Conservation (phyloP, 2,888 invertebrate species). For the Epistrophe grossulariae region DNA sequence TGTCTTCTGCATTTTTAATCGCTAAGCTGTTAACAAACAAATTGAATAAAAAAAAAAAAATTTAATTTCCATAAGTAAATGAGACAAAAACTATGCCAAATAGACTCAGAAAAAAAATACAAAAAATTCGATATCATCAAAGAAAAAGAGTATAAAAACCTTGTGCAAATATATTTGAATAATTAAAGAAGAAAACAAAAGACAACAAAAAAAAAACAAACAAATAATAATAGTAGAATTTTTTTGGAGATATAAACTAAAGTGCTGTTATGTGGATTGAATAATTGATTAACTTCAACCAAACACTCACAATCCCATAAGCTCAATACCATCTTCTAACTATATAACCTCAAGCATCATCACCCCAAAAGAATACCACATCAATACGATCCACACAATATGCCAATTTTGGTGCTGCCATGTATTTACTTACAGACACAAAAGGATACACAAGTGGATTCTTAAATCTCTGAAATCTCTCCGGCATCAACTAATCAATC, state of each 20-base stretch:
- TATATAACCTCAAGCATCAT: background rate
- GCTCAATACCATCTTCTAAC: background rate
- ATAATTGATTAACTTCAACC: constrained; percentile 45
- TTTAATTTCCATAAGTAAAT: constrained; percentile 35
- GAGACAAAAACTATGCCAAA: constrained; percentile 7
- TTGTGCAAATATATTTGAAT: constrained; percentile 57
- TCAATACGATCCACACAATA: constrained; percentile 18
- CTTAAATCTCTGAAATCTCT: constrained; percentile 15
- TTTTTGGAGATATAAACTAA: constrained; percentile 26
- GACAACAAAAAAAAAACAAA: background rate
- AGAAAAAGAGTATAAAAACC: constrained; percentile 32
- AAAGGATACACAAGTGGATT: constrained; percentile 22
- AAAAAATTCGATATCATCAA: constrained; percentile 33
- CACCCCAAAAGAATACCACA: background rate
- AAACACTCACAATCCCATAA: background rate
- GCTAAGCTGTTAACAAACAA: constrained; percentile 86
- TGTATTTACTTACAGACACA: constrained; percentile 29
- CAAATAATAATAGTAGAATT: constrained; percentile 13
- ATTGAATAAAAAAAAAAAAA: constrained; percentile 6
- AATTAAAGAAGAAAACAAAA: constrained; percentile 6
- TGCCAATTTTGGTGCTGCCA: constrained; percentile 13
- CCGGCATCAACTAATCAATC: constrained; percentile 61
- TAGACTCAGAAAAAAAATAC: background rate
- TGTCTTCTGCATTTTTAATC: constrained; percentile 89
- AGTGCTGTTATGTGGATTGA: constrained; percentile 38